These are phyloP conservation scores for Xenus cinereus DNA, from an alignment of 2,113 vertebrate species.

Conservation along the genomic window DNA sequence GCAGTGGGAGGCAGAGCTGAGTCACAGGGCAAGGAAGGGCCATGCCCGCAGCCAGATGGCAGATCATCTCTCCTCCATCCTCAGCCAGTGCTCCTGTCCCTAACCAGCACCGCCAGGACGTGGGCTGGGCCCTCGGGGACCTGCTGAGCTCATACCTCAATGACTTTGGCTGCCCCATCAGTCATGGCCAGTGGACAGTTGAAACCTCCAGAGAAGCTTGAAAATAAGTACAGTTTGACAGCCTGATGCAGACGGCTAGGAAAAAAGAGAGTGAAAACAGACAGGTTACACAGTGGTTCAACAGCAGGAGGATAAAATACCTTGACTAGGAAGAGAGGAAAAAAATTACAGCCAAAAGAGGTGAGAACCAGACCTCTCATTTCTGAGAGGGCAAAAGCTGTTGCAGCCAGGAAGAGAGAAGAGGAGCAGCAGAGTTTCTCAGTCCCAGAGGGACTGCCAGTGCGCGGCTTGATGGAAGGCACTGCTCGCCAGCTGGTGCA, in stretches of 20 bases:
- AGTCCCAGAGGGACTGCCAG: neutral
- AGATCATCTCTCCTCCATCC: neutral
- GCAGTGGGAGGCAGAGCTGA: neutral
- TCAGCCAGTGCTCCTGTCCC: neutral
- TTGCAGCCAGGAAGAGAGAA: neutral
- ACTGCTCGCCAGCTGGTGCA: neutral
- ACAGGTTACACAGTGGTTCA: neutral
- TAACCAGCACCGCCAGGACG: neutral
- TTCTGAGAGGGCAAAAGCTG: neutral
- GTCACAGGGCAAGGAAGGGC: neutral
- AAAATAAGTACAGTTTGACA: constrained; percentile 83
- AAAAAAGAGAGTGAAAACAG: neutral
- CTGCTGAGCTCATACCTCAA: constrained; percentile 74
- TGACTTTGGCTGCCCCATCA: constrained; percentile 88
- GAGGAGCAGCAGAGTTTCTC: neutral
- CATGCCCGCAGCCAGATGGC: neutral
- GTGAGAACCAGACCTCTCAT: neutral
- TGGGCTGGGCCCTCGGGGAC: neutral
- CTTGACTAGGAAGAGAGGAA: neutral
- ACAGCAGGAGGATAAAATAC: neutral
- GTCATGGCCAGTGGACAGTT: constrained; percentile 87
- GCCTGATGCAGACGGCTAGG: constrained; percentile 85
- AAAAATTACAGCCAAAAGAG: neutral
- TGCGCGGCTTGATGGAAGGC: neutral
- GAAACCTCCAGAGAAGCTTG: constrained; percentile 79